phyloP scores from a whole-genome alignment of 2,888 invertebrate genomes.

The Heterodera filipjevi region DNA sequence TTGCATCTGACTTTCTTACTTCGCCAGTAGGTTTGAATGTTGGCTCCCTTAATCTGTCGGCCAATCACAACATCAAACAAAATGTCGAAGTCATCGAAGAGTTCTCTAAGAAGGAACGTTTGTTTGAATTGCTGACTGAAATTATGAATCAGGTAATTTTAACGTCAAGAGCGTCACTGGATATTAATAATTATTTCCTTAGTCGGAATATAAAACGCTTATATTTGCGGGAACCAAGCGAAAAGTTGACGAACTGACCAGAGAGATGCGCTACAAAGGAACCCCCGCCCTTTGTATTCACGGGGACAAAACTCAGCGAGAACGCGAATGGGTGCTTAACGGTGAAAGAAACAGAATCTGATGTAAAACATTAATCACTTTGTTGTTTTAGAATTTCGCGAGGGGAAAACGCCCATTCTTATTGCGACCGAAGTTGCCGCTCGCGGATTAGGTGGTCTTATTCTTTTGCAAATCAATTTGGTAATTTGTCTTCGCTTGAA shows the following conservation, averaged over 20 bases:
- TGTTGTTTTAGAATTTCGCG: constrained; percentile 74
- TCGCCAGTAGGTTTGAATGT: constrained; percentile 96
- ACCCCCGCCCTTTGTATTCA: constrained; percentile 74
- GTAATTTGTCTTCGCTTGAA: not conserved
- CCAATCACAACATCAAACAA: constrained; percentile 86
- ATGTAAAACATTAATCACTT: not conserved
- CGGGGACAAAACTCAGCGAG: constrained; percentile 91
- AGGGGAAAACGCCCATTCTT: constrained; percentile 81
- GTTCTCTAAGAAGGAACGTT: constrained; percentile 49
- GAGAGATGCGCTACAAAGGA: constrained; percentile 80
- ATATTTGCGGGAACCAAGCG: constrained; percentile 98
- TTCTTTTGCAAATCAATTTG: not conserved
- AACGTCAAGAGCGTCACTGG: too few species aligned
- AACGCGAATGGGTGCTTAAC: constrained; percentile 81
- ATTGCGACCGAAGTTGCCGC: constrained; percentile 95
- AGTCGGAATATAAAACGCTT: constrained; percentile 76
- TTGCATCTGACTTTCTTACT: constrained; percentile 91
- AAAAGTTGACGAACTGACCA: constrained; percentile 86
- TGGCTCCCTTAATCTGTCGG: constrained; percentile 87
- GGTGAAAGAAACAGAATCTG: constrained; percentile 30
- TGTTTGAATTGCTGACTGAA: constrained; percentile 55
- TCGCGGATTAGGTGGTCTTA: constrained; percentile 57
- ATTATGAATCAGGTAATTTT: constrained; percentile 49
- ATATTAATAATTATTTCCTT: not conserved
- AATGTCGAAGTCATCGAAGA: constrained; percentile 61